Conservation (phyloP, 2,113 vertebrate genomes). For the Dasypus novemcinctus region DNA sequence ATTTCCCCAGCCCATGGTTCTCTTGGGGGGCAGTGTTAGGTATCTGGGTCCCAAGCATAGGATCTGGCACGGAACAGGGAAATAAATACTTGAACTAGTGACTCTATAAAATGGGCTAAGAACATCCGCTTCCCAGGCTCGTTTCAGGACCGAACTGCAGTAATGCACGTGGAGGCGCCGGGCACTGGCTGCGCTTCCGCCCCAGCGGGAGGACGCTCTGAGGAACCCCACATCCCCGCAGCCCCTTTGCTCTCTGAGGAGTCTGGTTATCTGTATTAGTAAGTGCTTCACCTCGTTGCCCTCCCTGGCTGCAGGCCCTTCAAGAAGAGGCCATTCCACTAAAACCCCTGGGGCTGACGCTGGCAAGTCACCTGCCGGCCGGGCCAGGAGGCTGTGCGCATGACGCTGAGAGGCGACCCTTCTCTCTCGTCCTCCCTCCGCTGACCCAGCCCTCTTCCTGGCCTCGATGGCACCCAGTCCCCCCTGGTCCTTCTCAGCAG, state of each 20-base stretch:
- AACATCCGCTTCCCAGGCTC: not conserved
- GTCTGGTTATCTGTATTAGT: not conserved
- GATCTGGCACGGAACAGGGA: not conserved
- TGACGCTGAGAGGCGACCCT: too few relatives aligned
- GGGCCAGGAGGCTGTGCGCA: not conserved
- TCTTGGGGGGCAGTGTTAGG: not conserved
- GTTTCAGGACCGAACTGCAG: not conserved
- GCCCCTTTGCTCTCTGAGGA: not conserved
- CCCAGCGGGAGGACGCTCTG: not conserved
- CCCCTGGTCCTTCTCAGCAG: not conserved
- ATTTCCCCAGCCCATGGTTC: not conserved
- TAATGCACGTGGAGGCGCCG: not conserved
- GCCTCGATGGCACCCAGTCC: not conserved
- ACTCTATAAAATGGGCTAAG: not conserved
- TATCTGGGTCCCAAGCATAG: not conserved
- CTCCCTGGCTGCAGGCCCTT: not conserved
- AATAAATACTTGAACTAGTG: not conserved
- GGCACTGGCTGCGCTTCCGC: not conserved
- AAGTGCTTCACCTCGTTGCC: not conserved
- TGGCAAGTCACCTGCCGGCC: not conserved
- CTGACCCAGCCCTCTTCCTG: not conserved
- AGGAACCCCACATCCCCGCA: not conserved
- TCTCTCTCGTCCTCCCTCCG: not conserved
- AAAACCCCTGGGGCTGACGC: not conserved
- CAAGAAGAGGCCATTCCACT: not conserved